phyloP scores from a whole-genome alignment of 2,113 vertebrate genomes.

The Electrona antarctica region DNA sequence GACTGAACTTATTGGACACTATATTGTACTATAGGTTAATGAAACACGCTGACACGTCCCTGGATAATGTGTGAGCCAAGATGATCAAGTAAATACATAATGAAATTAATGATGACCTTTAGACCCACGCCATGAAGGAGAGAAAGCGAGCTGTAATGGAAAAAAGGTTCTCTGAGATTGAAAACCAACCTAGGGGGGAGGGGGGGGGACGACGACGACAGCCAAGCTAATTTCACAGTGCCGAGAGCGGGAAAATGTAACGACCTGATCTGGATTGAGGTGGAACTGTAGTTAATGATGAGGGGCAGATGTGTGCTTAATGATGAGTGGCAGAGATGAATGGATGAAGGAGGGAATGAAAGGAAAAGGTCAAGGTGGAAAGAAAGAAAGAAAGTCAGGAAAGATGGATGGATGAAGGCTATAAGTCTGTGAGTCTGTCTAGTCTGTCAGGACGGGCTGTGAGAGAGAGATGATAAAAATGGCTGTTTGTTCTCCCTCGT shows the following conservation, averaged over 20 bases:
- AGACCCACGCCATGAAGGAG: neutral
- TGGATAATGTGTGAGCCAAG: no score
- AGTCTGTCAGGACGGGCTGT: no score
- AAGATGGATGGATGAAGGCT: conserved; percentile 6
- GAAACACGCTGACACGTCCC: neutral
- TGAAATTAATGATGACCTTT: neutral
- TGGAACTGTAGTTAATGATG: neutral
- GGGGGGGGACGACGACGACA: conserved; percentile 1
- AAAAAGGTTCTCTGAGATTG: neutral
- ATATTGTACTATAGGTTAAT: neutral
- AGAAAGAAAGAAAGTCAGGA: conserved; percentile 26
- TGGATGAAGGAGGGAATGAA: neutral
- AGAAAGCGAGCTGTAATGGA: neutral
- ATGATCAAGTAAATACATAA: neutral
- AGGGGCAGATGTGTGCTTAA: neutral
- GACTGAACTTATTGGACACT: no score
- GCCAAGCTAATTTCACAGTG: conserved; percentile 21
- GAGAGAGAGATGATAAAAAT: neutral
- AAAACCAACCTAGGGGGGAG: neutral
- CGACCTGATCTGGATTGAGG: conserved; percentile 17
- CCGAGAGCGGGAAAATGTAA: conserved; percentile 15
- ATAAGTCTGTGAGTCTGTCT: neutral
- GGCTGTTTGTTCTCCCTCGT: neutral
- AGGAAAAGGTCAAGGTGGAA: conserved; percentile 9
- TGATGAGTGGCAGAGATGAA: neutral